Base-by-base conservation (phyloP, 2,113 vertebrate genomes). In the Monopterus albus region DNA sequence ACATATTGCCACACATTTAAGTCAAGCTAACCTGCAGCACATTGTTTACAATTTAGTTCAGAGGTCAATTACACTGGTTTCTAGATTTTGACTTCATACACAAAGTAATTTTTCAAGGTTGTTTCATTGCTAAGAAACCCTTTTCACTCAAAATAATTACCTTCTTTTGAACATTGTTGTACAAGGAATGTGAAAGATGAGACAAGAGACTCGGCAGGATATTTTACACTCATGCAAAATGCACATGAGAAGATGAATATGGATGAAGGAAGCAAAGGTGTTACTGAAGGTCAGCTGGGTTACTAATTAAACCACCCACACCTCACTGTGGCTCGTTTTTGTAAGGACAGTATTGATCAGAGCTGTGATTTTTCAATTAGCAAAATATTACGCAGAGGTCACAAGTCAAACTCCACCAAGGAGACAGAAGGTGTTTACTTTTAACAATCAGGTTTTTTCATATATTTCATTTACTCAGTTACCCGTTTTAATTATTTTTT, bases 221-320 rank as follows among this genome's bases (percentile, higher is more conserved):
- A 9, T 42, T 51, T 42, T 28, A 35, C n/a, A 60, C 21, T 61
- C 14, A 28, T 6, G 49, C 20, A 21, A 40, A 42, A 49, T n/a
- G n/a, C 36, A 55, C 21, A 55, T 1, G 26, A 81, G 18, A 45
- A 7, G 10, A 43, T 88, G 64, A 82, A 84, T 85, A 87, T 64
- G 81, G 75, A 90, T 81, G 72, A 87, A 83, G 52, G 43, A 45
- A 56, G 68, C 35, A 29, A 25, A 56, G 38, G 33, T 36, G 31
- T 52, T 31, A 11, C n/a, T n/a, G n/a, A n/a, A n/a, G n/a, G n/a
- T n/a, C n/a, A n/a, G n/a, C n/a, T n/a, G n/a, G n/a, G n/a, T n/a
- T n/a, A n/a, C n/a, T n/a, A n/a, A n/a, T n/a, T n/a, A n/a, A n/a
- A n/a, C n/a, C n/a, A n/a, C n/a, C n/a, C n/a, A n/a, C n/a, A n/a